Conservation (phyloP, 2,113 vertebrate species). For the Ochotona princeps region DNA sequence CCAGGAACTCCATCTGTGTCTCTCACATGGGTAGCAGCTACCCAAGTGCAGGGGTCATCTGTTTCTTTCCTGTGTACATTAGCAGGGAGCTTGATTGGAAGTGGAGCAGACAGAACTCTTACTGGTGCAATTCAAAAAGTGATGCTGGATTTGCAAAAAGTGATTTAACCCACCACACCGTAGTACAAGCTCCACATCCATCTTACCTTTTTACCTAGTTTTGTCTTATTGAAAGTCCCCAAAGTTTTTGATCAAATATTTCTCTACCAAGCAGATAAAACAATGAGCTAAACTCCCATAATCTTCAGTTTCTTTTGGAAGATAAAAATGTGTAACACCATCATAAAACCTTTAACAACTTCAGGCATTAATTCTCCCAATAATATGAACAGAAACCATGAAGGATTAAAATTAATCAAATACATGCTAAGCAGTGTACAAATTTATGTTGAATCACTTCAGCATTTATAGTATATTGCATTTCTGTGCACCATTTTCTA, state of each 20-base stretch:
- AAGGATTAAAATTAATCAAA: neutral
- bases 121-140: too few relatives aligned
- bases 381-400: neutral
- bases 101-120: too few relatives aligned
- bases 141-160: too few relatives aligned
- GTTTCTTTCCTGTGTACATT: too few relatives aligned
- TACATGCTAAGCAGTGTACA: neutral
- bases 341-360: neutral
- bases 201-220: too few relatives aligned
- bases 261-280: neutral
- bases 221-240: neutral
- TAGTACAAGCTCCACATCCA: too few relatives aligned
- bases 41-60: too few relatives aligned
- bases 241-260: neutral
- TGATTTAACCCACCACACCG: too few relatives aligned
- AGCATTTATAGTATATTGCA: neutral
- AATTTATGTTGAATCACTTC: constrained; percentile 7
- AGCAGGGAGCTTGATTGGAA: too few relatives aligned
- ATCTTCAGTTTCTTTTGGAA: neutral
- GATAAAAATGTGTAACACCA: neutral
- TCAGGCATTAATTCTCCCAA: neutral
- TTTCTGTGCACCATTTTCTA: neutral
- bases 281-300: neutral
- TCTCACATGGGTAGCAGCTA: too few relatives aligned
- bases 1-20: too few relatives aligned